These are phyloP conservation scores for Amyelois transitella DNA, from an alignment of 1,140 invertebrate species.

Conservation along the genomic window DNA sequence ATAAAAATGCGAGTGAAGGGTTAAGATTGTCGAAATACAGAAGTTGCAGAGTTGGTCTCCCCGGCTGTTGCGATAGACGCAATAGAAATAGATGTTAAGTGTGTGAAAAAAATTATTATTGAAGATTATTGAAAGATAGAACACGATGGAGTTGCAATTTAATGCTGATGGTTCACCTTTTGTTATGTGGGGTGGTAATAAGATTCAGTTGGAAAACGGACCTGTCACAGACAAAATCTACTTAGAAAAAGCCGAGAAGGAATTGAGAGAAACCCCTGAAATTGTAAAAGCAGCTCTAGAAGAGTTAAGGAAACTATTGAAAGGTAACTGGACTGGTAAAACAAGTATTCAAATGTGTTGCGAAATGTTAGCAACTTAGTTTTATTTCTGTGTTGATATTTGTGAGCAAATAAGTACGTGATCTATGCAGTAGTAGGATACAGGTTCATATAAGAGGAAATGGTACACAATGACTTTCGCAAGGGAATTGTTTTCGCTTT, in stretches of 20 bases:
- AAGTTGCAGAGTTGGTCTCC: not conserved
- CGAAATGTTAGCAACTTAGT: not conserved
- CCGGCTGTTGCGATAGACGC: not conserved
- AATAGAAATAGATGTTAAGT: not conserved
- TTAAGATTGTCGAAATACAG: constrained; percentile 5
- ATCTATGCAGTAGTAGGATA: not conserved
- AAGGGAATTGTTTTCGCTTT: too few species aligned
- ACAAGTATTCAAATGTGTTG: not conserved
- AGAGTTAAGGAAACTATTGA: constrained; percentile 76
- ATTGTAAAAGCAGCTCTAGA: constrained; percentile 76
- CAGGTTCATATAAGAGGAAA: too few species aligned
- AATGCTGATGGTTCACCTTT: constrained; percentile 70
- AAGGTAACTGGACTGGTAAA: constrained; percentile 50
- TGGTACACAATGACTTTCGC: too few species aligned
- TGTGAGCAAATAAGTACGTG: not conserved
- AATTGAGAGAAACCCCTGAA: constrained; percentile 81
- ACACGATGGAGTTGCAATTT: constrained; percentile 57
- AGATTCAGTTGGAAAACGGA: constrained; percentile 71
- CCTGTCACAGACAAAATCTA: constrained; percentile 61
- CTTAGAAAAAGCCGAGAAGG: constrained; percentile 76
- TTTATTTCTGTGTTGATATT: not conserved
- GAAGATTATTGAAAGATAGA: constrained; percentile 9
- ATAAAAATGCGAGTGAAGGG: constrained; percentile 18
- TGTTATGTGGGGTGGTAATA: constrained; percentile 67
- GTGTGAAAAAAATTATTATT: not conserved